phyloP scores from a whole-genome alignment of 2,113 vertebrate species.

The Anser cygnoides region DNA sequence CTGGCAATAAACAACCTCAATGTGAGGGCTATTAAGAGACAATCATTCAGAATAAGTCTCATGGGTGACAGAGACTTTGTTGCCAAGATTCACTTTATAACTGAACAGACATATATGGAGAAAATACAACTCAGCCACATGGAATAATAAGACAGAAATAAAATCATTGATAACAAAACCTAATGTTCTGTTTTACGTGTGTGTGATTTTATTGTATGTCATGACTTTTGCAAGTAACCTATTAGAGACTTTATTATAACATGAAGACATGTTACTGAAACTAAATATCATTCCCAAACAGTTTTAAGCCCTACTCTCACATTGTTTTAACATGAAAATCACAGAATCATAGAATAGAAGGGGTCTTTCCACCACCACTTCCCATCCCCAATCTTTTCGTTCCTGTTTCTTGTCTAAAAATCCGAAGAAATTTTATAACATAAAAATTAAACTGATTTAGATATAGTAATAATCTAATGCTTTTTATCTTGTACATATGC shows the following conservation, averaged over 20 bases:
- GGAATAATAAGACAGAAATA: not conserved
- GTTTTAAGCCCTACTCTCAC: not conserved
- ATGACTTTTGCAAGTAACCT: slow-evolving; percentile 1
- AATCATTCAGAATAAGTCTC: slow-evolving; percentile 50
- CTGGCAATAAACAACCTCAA: slow-evolving; percentile 55
- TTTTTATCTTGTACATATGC: slow-evolving; percentile 68
- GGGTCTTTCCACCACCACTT: not conserved
- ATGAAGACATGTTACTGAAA: not conserved
- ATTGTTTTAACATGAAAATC: not conserved
- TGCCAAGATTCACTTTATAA: slow-evolving; percentile 23
- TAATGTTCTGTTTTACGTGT: not conserved
- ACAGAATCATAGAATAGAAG: not conserved
- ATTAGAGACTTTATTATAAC: not conserved
- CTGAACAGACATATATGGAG: not conserved
- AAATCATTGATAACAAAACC: not conserved
- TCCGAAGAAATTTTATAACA: slow-evolving; percentile 59
- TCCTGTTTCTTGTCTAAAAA: slow-evolving; percentile 45
- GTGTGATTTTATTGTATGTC: not conserved
- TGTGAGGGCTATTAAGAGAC: slow-evolving; percentile 40
- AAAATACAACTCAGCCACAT: not conserved
- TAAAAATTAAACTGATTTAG: slow-evolving; percentile 60
- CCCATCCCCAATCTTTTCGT: slow-evolving; percentile 9
- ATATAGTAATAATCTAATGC: slow-evolving; percentile 71
- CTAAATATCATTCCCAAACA: slow-evolving; percentile 4
- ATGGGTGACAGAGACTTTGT: not conserved